phyloP scores from a whole-genome alignment of 2,797 vertebrate species.

The Lerista edwardsae region DNA sequence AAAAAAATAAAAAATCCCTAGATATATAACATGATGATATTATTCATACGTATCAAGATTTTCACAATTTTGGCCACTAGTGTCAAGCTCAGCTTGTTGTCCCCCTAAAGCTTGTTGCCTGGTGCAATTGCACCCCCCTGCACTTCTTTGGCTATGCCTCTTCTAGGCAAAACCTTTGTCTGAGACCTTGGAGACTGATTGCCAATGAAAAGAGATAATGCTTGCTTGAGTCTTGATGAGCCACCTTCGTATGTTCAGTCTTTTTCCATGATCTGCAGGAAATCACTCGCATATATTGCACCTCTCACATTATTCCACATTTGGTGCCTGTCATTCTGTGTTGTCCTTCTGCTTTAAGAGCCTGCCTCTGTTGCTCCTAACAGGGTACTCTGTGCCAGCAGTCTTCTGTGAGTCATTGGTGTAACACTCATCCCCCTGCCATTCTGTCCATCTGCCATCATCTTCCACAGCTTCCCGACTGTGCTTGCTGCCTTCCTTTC shows the following conservation, averaged over 20 bases:
- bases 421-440: no score
- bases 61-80: no score
- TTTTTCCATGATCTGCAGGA: no score
- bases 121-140: no score
- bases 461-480: background rate
- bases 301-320: background rate
- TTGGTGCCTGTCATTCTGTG: background rate
- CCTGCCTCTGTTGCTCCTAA: accelerated
- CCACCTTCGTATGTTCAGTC: background rate
- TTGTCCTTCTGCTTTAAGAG: background rate
- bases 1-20: no score
- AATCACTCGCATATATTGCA: background rate
- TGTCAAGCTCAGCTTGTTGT: no score
- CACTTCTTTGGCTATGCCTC: no score
- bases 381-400: accelerated
- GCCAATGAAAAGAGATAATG: background rate
- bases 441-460: background rate
- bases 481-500: background rate
- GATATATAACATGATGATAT: no score
- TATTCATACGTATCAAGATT: no score
- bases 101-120: no score
- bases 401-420: background rate
- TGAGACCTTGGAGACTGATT: background rate
- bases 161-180: background rate
- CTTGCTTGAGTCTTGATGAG: background rate